Evolutionary conservation across 1,140 invertebrate genomes (phyloP).

Genomic region (Euura saliciscinereae): DNA sequence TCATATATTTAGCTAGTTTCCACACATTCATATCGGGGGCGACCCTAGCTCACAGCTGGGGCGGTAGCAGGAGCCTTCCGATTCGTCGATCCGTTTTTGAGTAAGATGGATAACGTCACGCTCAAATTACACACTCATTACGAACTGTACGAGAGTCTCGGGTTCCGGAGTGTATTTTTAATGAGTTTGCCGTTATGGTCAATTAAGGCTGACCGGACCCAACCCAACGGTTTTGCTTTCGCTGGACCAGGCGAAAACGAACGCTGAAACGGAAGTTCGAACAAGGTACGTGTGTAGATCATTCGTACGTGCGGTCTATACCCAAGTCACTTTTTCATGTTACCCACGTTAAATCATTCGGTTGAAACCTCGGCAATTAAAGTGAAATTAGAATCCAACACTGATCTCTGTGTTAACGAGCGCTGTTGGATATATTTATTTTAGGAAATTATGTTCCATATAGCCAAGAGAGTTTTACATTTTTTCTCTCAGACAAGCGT

Average conservation of each 20-base stretch:
- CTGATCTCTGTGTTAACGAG: neutral
- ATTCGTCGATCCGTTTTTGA: conserved; percentile 6
- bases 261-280: neutral
- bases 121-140: conserved; percentile 50
- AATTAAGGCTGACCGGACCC: conserved; percentile 40
- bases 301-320: neutral
- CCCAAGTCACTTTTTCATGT: neutral
- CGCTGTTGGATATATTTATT: neutral
- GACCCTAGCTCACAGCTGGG: neutral
- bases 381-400: neutral
- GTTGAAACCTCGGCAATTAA: neutral
- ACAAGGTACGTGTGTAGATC: neutral
- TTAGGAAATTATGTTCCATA: no score
- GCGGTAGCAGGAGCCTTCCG: conserved; percentile 9
- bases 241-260: neutral
- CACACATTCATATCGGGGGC: neutral
- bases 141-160: conserved; percentile 38
- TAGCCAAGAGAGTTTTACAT: no score
- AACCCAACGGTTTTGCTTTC: neutral
- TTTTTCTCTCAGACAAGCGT: no score
- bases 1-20: neutral
- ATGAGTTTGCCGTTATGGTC: conserved; percentile 48
- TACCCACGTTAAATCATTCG: neutral
- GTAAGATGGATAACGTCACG: conserved; percentile 33
- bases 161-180: conserved; percentile 44